Base-by-base conservation (phyloP, 1,140 invertebrate species). In the Bactericera cockerelli region DNA sequence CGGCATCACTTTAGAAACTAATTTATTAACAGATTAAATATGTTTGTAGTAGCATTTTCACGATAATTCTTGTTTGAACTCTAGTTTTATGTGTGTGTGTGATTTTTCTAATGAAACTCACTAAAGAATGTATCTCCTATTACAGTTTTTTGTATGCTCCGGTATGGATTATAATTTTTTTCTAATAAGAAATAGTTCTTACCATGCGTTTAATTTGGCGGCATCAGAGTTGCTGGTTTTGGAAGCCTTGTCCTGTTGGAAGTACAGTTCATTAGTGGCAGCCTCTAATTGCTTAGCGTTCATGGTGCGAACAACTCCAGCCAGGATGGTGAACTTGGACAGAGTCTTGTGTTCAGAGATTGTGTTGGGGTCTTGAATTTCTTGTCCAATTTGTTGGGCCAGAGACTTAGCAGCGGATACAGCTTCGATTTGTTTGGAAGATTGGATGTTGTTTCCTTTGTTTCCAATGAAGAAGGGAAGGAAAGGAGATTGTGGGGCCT, bases 321-420 rank as follows among this genome's bases (percentile, higher is more conserved):
- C 70, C n/a, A 85, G 64, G 21, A 79, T 76, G 33, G 73, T 75
- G 69, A 79, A 83, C 65, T 81, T 83, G 14, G 76, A 73, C 0
- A 83, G 66, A 28, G 79, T 77, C n/a, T 49, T 49, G 39, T 74
- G 59, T 61, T 75, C 71, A 0, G 73, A 72, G 60, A 81, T 77
- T n/a, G 74, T 68, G 62, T 74, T 74, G 0, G 76, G 73, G 28
- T 77, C 69, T 59, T 79, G 71, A 2, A 83, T 49, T 59, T 79
- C 78, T 38, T 75, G 66, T n/a, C 70, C 76, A 19, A 84, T 79
- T 64, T 81, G 67, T 55, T 70, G 63, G 1, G 76, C 68, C 0
- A 83, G 62, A 24, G 75, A 76, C 33, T 74, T 67, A 1, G 71
- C 71, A 13, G 66, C 68, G 59, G 72, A 63, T 3, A 73, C 66